These are phyloP conservation scores for Trematomus loennbergii DNA, from an alignment of 2,113 vertebrate genomes.

Conservation along the genomic window DNA sequence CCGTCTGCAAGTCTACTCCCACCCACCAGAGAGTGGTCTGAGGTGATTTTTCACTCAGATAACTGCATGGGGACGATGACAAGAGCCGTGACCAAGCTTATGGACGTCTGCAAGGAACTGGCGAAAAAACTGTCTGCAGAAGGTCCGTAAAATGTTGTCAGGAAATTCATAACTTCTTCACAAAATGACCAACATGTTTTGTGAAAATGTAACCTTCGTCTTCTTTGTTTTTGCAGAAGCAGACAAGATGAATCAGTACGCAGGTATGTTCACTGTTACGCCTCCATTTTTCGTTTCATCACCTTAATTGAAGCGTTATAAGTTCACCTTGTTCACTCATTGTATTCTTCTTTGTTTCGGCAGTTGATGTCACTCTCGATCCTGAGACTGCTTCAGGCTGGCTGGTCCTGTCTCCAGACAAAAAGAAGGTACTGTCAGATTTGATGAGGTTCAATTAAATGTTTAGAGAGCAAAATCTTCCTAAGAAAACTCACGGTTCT, in stretches of 20 bases:
- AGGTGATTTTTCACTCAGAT: conserved; percentile 25
- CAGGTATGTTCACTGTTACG: conserved; percentile 29
- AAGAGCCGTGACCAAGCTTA: conserved; percentile 39
- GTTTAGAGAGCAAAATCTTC: too few relatives aligned
- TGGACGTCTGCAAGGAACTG: conserved; percentile 33
- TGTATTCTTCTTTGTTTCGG: not conserved
- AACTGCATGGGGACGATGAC: conserved; percentile 36
- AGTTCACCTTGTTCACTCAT: not conserved
- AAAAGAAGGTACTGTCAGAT: conserved; percentile 59
- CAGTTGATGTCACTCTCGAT: conserved; percentile 73
- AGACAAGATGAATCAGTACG: conserved; percentile 41
- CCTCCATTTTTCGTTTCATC: not conserved
- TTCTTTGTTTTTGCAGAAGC: conserved; percentile 37
- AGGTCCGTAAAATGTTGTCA: conserved; percentile 31
- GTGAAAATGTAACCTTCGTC: not conserved
- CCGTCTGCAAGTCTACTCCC: conserved; percentile 7
- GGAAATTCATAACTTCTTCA: not conserved
- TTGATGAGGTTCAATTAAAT: too few relatives aligned
- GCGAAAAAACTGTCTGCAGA: conserved; percentile 29
- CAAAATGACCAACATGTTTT: not conserved
- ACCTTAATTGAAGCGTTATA: not conserved
- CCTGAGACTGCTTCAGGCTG: conserved; percentile 69
- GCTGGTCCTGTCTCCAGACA: conserved; percentile 68
- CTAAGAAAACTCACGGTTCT: not conserved
- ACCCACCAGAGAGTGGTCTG: conserved; percentile 58